Conservation (phyloP, 2,888 invertebrate genomes). For the Philereme transversata region DNA sequence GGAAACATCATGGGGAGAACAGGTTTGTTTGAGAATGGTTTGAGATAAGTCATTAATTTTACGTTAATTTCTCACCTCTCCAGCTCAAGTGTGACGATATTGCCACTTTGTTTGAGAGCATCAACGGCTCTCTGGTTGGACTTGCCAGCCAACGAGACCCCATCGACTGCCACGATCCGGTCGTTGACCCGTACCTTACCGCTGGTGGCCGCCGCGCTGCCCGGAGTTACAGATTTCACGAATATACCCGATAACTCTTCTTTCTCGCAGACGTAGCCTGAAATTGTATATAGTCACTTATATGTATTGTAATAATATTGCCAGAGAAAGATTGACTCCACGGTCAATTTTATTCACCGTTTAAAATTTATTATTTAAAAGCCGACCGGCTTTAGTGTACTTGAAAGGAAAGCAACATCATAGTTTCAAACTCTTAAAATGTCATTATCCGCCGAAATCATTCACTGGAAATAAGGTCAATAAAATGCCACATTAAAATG, state of each 20-base stretch:
- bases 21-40: no score
- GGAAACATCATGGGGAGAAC: no score
- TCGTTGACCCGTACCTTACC: constrained; percentile 98
- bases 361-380: no score
- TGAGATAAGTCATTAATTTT: no score
- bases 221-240: constrained; percentile 98
- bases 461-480: no score
- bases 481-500: no score
- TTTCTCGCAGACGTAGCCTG: constrained; percentile 97
- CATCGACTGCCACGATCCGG: constrained; percentile 99
- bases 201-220: constrained; percentile 97
- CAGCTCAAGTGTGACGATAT: constrained; percentile 93
- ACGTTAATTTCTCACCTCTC: constrained; percentile 82
- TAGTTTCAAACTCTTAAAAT: no score
- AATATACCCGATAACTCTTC: constrained; percentile 99
- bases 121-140: constrained; percentile 99
- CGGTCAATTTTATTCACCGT: no score
- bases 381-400: no score
- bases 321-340: not conserved
- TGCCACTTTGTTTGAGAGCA: constrained; percentile 96
- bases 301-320: no score
- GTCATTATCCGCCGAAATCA: no score
- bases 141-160: constrained; percentile 95
- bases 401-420: no score
- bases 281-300: not conserved